These are phyloP conservation scores for Diplodus sargus DNA, from an alignment of 2,797 vertebrate genomes.

Conservation along the genomic window DNA sequence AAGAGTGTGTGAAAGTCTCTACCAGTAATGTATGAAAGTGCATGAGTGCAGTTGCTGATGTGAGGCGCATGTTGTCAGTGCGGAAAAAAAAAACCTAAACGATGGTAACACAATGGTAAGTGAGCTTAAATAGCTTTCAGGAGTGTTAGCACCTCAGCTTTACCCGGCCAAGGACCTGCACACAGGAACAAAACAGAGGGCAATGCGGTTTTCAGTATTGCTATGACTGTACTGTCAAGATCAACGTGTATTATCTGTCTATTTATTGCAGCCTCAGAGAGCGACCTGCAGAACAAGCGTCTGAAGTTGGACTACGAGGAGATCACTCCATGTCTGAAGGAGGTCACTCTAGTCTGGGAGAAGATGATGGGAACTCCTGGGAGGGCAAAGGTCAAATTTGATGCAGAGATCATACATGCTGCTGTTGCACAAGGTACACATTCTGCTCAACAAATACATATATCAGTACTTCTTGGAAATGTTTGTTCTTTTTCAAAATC, in stretches of 20 bases:
- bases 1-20: neutral
- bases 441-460: conserved; percentile 15
- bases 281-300: conserved; percentile 93
- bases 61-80: neutral
- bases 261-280: conserved; percentile 88
- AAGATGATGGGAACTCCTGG: conserved; percentile 92
- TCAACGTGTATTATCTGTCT: conserved; percentile 8
- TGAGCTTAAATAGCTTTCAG: neutral
- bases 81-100: neutral
- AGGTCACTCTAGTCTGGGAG: conserved; percentile 95
- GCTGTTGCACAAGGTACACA: conserved; percentile 92
- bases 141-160: neutral
- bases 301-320: conserved; percentile 98
- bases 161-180: neutral
- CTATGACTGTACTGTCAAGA: neutral
- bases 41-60: neutral
- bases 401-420: conserved; percentile 90
- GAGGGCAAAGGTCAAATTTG: conserved; percentile 92
- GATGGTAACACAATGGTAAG: neutral
- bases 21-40: neutral
- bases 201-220: neutral
- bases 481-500: conserved; percentile 39
- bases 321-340: conserved; percentile 96
- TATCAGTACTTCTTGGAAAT: conserved; percentile 32
- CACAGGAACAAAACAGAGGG: neutral